phyloP scores from a whole-genome alignment of 2,113 vertebrate species.

The Notarius lentiginosus region DNA sequence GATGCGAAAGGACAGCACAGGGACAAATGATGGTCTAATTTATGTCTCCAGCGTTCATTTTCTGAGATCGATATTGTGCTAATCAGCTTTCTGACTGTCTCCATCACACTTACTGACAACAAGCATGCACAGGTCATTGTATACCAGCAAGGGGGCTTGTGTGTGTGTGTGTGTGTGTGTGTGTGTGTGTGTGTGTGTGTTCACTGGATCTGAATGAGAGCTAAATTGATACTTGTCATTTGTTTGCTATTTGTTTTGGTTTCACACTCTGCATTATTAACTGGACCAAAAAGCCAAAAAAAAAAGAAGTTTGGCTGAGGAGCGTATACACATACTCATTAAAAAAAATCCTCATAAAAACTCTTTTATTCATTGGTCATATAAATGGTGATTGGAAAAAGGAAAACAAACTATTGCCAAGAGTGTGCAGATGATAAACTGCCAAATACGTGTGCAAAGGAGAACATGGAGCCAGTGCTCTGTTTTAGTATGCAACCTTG shows the following conservation, averaged over 20 bases:
- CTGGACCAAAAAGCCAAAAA: too few relatives aligned
- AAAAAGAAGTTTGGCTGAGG: too few relatives aligned
- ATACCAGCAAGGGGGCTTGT: not conserved
- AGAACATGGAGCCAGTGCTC: too few relatives aligned
- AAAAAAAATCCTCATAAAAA: not conserved
- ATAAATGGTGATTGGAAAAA: not conserved
- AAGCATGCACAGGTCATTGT: not conserved
- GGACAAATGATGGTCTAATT: slow-evolving; percentile 13
- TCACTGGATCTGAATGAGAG: not conserved
- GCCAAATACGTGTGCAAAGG: not conserved
- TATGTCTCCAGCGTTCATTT: slow-evolving; percentile 13
- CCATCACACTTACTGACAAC: slow-evolving; percentile 11
- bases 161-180: not conserved
- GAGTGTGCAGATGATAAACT: not conserved
- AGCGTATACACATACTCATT: too few relatives aligned
- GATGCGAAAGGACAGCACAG: not conserved
- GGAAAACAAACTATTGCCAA: not conserved
- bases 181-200: not conserved
- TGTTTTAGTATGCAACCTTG: not conserved
- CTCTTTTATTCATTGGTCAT: not conserved
- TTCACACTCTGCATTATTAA: not conserved
- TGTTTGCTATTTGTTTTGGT: not conserved
- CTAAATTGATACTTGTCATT: not conserved
- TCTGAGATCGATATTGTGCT: slow-evolving; percentile 17
- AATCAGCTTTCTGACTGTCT: slow-evolving; percentile 18